Evolutionary conservation across 2,113 vertebrate species (phyloP).

Genomic region (Pteronura brasiliensis): DNA sequence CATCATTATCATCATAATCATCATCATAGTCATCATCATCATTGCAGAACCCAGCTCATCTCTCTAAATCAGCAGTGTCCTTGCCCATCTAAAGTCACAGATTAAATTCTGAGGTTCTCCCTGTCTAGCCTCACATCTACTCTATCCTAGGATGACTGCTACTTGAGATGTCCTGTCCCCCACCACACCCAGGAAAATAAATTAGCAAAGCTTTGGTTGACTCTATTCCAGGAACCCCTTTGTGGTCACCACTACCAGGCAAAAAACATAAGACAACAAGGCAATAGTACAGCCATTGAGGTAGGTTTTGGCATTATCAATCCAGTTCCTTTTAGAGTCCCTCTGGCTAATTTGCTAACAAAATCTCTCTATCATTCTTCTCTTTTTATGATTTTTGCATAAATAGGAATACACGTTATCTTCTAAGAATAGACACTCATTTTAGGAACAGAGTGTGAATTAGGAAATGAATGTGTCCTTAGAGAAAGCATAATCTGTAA

Average conservation of each 20-base stretch:
- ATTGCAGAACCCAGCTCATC: background rate
- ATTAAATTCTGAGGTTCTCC: background rate
- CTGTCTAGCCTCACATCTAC: background rate
- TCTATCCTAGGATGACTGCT: background rate
- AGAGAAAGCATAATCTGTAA: background rate
- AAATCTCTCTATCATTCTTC: background rate
- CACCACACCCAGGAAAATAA: background rate
- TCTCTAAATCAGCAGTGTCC: background rate
- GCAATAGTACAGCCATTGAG: background rate
- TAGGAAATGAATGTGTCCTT: background rate
- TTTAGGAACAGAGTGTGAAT: background rate
- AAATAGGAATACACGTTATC: background rate
- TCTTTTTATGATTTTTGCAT: background rate
- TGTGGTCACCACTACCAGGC: background rate
- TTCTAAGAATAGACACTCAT: background rate
- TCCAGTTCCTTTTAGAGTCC: background rate
- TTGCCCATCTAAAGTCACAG: background rate
- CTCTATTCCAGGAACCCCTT: background rate
- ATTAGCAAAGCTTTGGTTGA: background rate
- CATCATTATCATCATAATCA: no score
- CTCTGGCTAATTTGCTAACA: background rate
- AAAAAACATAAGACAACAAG: background rate
- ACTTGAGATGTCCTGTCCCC: background rate
- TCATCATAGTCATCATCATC: no score
- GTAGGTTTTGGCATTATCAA: background rate